Percentiles rank a stretch among this genome's conserved stretches.
phyloP scores from a whole-genome alignment of 2,797 vertebrate species.

The Chiroxiphia lanceolata region DNA sequence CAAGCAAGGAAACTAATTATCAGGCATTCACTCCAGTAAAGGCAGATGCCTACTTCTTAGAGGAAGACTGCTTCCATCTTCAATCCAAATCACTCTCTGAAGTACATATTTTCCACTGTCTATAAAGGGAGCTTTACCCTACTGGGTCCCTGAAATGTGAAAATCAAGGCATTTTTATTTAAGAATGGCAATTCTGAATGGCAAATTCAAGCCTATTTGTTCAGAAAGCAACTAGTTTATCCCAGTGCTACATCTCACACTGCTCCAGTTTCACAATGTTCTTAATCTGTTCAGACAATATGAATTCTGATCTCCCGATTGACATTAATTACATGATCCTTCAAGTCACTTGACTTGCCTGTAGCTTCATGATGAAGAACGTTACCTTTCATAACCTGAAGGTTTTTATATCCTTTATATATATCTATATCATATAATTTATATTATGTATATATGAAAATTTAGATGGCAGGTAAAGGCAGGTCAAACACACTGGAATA shows the following conservation, averaged over 20 bases:
- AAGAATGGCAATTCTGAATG: neutral
- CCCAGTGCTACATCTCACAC: neutral
- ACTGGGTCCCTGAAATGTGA: neutral
- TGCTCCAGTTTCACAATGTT: neutral
- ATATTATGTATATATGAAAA: neutral
- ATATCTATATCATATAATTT: neutral
- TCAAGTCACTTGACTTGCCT: neutral
- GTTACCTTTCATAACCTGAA: neutral
- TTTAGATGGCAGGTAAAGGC: neutral
- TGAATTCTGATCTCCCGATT: neutral
- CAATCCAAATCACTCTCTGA: neutral
- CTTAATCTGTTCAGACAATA: neutral
- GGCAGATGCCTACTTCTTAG: neutral
- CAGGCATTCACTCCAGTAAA: neutral
- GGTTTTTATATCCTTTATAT: neutral
- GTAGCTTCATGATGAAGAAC: neutral
- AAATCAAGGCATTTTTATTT: neutral
- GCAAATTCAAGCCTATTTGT: neutral
- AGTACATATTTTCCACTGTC: neutral
- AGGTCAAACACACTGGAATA: neutral
- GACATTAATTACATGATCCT: neutral
- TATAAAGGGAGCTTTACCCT: neutral
- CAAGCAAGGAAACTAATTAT: neutral
- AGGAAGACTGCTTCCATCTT: neutral
- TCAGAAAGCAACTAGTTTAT: neutral